Percentiles rank a stretch among this genome's conserved stretches.
Evolutionary conservation across 1,140 invertebrate species (phyloP).

Genomic region (Akabosia matsudoensis): DNA sequence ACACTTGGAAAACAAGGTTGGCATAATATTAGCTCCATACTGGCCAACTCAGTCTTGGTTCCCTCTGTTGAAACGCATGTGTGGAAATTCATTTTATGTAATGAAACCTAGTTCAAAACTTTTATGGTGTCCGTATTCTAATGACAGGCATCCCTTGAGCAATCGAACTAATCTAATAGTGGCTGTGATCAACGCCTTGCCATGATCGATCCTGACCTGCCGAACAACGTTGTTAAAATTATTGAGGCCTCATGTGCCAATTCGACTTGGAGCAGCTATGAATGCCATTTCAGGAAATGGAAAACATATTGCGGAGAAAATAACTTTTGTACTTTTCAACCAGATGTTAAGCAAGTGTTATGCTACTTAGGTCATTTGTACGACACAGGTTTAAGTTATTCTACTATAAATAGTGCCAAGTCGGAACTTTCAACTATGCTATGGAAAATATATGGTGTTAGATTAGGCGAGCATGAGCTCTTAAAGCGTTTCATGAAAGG

Average conservation of each 20-base stretch:
- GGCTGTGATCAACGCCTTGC: background rate
- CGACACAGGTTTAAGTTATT: background rate
- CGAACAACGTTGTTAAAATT: background rate
- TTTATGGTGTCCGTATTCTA: background rate
- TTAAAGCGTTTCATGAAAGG: constrained; percentile 18
- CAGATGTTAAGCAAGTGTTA: background rate
- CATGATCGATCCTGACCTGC: background rate
- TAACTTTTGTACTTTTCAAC: background rate
- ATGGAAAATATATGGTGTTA: background rate
- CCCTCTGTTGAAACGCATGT: background rate
- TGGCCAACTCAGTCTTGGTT: constrained; percentile 28
- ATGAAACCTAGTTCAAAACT: background rate
- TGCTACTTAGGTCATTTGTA: background rate
- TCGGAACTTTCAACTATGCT: background rate
- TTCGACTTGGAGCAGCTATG: background rate
- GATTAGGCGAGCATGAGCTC: background rate
- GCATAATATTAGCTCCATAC: background rate
- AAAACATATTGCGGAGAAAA: background rate
- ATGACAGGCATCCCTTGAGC: background rate
- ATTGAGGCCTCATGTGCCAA: background rate
- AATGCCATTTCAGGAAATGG: background rate
- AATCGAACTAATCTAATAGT: background rate
- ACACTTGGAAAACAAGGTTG: background rate
- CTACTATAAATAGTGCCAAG: background rate
- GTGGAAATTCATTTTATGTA: background rate